phyloP scores from a whole-genome alignment of 1,140 invertebrate species.

The Drosophila ironensis region DNA sequence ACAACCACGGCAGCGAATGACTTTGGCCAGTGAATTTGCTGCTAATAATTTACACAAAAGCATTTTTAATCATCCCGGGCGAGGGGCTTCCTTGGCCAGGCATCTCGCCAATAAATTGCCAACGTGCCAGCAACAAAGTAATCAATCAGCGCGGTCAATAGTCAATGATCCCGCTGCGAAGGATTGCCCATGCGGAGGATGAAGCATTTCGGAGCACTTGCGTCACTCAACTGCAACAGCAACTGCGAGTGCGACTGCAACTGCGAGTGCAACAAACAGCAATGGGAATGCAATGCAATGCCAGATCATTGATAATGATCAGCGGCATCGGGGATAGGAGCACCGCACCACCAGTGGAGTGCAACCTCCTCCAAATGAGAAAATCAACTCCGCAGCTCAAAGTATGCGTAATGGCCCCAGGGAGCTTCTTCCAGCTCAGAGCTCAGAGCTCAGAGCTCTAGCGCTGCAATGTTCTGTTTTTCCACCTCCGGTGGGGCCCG shows the following conservation, averaged over 20 bases:
- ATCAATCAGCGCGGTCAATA: slow-evolving; percentile 71
- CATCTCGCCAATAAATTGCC: slow-evolving; percentile 61
- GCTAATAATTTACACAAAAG: slow-evolving; percentile 80
- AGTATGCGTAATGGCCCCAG: slow-evolving; percentile 80
- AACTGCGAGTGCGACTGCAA: not conserved
- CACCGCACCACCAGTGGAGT: slow-evolving; percentile 42
- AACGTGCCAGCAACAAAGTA: slow-evolving; percentile 71
- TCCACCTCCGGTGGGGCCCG: slow-evolving; percentile 58
- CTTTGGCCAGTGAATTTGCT: slow-evolving; percentile 70
- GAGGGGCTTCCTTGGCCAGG: slow-evolving; percentile 6
- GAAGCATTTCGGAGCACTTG: slow-evolving; percentile 46
- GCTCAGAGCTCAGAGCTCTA: not conserved
- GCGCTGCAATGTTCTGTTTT: slow-evolving; percentile 15
- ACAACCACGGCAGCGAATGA: slow-evolving; percentile 70
- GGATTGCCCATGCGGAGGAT: slow-evolving; percentile 12
- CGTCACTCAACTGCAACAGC: slow-evolving; percentile 35
- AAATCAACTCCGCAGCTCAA: slow-evolving; percentile 68
- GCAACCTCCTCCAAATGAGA: slow-evolving; percentile 44
- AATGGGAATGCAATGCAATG: slow-evolving; percentile 60
- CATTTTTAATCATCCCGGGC: slow-evolving; percentile 74
- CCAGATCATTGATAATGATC: slow-evolving; percentile 79
- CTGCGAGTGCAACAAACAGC: slow-evolving; percentile 21
- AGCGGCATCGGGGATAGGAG: slow-evolving; percentile 21
- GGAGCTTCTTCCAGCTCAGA: slow-evolving; percentile 39
- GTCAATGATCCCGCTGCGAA: slow-evolving; percentile 56